Conservation (phyloP, 2,888 invertebrate species). For the Trisateles emortualis region DNA sequence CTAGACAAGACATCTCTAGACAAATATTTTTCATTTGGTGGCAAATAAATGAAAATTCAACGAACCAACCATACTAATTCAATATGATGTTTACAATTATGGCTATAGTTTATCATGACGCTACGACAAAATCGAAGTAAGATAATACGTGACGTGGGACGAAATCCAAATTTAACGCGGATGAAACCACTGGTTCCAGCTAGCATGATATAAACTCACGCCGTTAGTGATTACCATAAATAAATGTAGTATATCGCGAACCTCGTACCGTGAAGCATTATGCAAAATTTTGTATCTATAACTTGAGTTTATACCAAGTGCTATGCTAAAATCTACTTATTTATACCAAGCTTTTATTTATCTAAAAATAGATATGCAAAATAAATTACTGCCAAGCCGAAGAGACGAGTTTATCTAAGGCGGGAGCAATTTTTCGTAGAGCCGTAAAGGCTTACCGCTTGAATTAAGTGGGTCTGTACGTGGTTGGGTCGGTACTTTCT, state of each 20-base stretch:
- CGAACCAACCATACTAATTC: too few species aligned
- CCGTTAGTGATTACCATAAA: neutral
- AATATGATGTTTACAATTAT: too few species aligned
- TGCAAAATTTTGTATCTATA: neutral
- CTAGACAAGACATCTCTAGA: too few species aligned
- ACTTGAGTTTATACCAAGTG: neutral
- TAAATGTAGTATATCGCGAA: constrained; percentile 5
- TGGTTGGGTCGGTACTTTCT: constrained; percentile 18
- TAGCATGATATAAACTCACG: too few species aligned
- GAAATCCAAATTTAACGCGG: too few species aligned
- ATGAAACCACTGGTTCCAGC: too few species aligned
- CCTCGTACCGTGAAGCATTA: neutral
- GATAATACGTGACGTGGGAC: too few species aligned
- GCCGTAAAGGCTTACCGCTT: constrained; percentile 29
- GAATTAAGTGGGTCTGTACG: constrained; percentile 45
- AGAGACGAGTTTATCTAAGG: constrained; percentile 47
- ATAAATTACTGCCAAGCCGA: constrained; percentile 43
- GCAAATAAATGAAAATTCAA: too few species aligned
- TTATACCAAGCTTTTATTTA: constrained; percentile 16
- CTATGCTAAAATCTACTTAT: constrained; percentile 5
- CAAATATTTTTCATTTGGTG: too few species aligned
- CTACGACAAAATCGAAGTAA: too few species aligned
- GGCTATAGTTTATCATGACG: too few species aligned
- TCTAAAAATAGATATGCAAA: constrained; percentile 36
- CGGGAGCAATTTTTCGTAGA: constrained; percentile 43